Conservation (phyloP, 2,113 vertebrate genomes). For the Pelecanoides urinatrix region DNA sequence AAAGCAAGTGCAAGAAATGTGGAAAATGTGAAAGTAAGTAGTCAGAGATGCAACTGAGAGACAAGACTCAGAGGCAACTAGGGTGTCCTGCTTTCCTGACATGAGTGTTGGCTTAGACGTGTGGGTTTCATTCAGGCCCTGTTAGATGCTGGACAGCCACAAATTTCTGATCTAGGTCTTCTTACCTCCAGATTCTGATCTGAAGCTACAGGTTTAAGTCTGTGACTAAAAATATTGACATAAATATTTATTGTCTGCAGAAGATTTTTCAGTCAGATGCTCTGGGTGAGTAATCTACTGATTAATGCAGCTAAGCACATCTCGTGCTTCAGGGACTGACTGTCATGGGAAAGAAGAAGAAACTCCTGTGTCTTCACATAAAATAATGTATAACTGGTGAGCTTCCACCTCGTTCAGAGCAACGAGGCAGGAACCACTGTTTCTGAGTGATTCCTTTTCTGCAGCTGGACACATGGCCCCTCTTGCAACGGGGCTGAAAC, state of each 20-base stretch:
- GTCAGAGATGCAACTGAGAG: background rate
- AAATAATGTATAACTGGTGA: background rate
- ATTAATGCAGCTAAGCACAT: background rate
- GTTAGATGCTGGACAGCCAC: background rate
- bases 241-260: background rate
- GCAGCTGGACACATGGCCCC: background rate
- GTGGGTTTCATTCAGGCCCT: background rate
- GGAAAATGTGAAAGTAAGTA: background rate
- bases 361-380: background rate
- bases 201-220: background rate
- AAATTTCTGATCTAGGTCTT: background rate
- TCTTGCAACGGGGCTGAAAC: background rate
- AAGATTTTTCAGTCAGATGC: background rate
- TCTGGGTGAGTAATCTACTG: background rate
- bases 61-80: background rate
- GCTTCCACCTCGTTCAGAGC: background rate
- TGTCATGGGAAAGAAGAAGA: background rate
- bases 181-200: background rate
- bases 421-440: background rate
- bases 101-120: background rate
- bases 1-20: background rate
- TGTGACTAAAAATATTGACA: background rate
- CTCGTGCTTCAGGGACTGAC: background rate
- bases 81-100: background rate
- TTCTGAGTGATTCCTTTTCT: background rate